These are phyloP conservation scores for Palythoa heliodiscus DNA, from an alignment of 92 coral and sea anemone genomes.

Conservation along the genomic window DNA sequence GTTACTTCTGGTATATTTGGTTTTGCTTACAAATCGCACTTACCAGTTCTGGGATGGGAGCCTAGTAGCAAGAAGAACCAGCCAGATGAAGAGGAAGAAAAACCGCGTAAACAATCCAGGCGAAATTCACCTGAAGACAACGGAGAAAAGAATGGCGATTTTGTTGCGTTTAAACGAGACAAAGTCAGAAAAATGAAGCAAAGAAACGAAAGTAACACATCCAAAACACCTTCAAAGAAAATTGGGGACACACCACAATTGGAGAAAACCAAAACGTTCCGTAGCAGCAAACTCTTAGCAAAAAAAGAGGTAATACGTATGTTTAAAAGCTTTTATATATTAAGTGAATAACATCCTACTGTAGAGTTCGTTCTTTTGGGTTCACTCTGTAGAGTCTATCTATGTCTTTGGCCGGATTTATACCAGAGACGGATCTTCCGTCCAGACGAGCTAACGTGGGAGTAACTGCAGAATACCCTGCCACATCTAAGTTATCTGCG, in stretches of 20 bases:
- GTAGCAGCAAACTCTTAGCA: neutral
- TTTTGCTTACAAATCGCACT: slow-evolving; percentile 18
- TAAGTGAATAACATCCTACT: neutral
- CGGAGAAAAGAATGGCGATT: neutral
- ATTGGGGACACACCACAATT: neutral
- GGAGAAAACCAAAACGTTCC: neutral
- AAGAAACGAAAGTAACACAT: neutral
- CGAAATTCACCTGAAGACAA: neutral
- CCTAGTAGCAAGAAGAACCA: neutral
- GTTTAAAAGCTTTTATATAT: neutral
- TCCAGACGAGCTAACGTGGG: too few relatives aligned
- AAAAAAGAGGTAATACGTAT: neutral
- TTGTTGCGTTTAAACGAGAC: neutral
- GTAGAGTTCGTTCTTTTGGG: neutral
- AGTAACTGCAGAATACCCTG: too few relatives aligned
- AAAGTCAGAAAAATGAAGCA: neutral
- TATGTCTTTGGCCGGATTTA: too few relatives aligned
- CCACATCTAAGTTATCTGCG: too few relatives aligned
- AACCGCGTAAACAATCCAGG: neutral
- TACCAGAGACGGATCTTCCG: too few relatives aligned
- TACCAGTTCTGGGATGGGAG: neutral
- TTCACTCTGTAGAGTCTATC: too few relatives aligned
- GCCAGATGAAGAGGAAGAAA: neutral
- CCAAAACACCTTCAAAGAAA: neutral
- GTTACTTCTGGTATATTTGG: slow-evolving; percentile 6